Base-by-base conservation (phyloP, 2,113 vertebrate genomes). In the Riparia riparia region DNA sequence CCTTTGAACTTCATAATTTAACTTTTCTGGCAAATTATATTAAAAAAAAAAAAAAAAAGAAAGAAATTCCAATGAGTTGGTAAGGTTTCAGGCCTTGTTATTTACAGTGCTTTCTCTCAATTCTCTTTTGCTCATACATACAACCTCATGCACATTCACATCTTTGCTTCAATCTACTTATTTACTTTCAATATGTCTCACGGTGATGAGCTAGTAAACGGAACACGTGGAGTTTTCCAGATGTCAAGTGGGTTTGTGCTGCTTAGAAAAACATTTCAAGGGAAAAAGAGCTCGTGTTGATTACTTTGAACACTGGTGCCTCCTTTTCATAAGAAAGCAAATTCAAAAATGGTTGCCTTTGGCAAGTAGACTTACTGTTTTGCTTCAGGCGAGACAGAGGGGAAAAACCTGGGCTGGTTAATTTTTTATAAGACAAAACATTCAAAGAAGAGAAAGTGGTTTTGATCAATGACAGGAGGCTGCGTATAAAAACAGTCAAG, bases 361-460 rank as follows among this genome's bases (percentile, higher is more conserved):
- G 93, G 93, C 93, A 90, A 74, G 80, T 84, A 95, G 97, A 97
- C 78, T 80, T 85, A 95, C 86, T 90, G 93, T 94, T 97, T 96
- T 70, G 66, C 96, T 97, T 71, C 60, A 84, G 97, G 98, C 86
- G 7, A 97, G 66, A 82, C 29, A 90, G 37, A 86, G 80, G 42
- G 44, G 56, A 42, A 89, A 77, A 94, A 41, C 89, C 57, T 82
- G 37, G 28, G 2, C 22, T 88, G 37, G n/a, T 94, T 61, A 93
- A 95, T 96, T 83, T 88, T 97, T 95, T 95, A 96, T 88, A 45
- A 96, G 78, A 79, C 39, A 93, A 77, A 88, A 79, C 25, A 94
- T 87, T 92, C 86, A 95, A 91, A 91, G 68, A 56, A 31, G 69
- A 77, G 84, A 96, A 78, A 78, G 77, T 86, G 72, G 78, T 89